Evolutionary conservation across 2,888 invertebrate species (phyloP).

Genomic region (Nyleta sp.): DNA sequence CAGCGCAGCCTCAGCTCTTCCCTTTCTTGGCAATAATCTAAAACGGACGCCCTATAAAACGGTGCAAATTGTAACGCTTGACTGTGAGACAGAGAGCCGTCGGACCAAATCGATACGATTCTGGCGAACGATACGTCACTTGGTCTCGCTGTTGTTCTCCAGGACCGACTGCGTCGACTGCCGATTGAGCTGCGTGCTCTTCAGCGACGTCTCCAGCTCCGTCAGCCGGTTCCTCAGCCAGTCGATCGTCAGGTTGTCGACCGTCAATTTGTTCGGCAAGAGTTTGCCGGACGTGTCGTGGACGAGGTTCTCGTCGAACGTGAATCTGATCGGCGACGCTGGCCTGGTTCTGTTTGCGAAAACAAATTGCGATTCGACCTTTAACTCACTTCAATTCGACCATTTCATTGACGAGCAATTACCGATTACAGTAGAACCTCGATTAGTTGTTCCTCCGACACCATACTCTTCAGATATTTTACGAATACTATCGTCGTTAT

Average conservation of each 20-base stretch:
- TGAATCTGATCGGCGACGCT: conserved; percentile 89
- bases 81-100: no score
- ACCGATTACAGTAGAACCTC: no score
- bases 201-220: conserved; percentile 91
- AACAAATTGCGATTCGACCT: not conserved
- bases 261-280: conserved; percentile 93
- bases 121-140: conserved; percentile 28
- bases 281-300: conserved; percentile 95
- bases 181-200: conserved; percentile 88
- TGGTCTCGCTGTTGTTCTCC: conserved; percentile 78
- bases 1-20: conserved; percentile 92
- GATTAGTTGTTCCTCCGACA: no score
- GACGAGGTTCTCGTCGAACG: conserved; percentile 93
- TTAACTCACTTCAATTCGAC: no score
- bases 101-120: conserved; percentile 18
- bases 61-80: conserved; percentile 13
- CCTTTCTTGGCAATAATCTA: conserved; percentile 80
- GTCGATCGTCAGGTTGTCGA: conserved; percentile 96
- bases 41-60: conserved; percentile 69
- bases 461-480: no score
- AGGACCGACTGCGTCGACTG: conserved; percentile 70
- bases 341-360: conserved; percentile 88
- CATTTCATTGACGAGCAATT: no score
- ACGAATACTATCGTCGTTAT: no score
- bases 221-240: conserved; percentile 91